Percentiles rank a stretch among this genome's conserved stretches.
Evolutionary conservation across 2,888 invertebrate species (phyloP).

Genomic region (Hermaeophaga mercurialis): DNA sequence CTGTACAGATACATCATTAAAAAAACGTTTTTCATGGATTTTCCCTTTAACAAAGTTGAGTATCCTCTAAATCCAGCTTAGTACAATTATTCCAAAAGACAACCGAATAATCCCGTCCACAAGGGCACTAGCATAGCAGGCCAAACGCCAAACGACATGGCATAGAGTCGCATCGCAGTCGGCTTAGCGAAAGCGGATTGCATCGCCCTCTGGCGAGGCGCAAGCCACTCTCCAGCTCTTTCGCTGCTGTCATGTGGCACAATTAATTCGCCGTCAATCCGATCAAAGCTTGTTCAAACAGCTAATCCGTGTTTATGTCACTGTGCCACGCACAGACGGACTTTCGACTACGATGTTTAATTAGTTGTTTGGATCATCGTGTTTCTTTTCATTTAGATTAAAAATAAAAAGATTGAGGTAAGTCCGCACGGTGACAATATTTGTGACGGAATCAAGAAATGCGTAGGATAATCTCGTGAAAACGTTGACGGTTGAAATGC

Average conservation of each 20-base stretch:
- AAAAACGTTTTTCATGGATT: neutral
- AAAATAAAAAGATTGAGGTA: neutral
- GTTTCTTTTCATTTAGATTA: constrained; percentile 5
- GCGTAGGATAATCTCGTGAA: neutral
- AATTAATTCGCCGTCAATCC: constrained; percentile 57
- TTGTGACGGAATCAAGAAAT: neutral
- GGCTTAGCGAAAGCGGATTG: constrained; percentile 56
- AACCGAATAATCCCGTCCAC: constrained; percentile 44
- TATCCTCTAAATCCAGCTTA: constrained; percentile 7
- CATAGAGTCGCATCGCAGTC: constrained; percentile 32
- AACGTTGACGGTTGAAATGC: neutral
- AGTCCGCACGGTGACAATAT: neutral
- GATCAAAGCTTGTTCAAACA: constrained; percentile 54
- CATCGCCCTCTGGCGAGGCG: constrained; percentile 47
- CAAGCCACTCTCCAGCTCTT: constrained; percentile 28
- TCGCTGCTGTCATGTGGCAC: constrained; percentile 53
- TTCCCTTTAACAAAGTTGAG: neutral
- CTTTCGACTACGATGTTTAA: constrained; percentile 41
- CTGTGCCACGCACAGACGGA: constrained; percentile 43
- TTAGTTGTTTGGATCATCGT: constrained; percentile 36
- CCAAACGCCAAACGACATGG: constrained; percentile 35
- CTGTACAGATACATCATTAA: constrained; percentile 1
- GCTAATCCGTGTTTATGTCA: constrained; percentile 55
- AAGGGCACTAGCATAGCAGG: constrained; percentile 27
- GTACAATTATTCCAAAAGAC: constrained; percentile 17